Base-by-base conservation (phyloP, 35 echinoderm and acorn worm species). In the Nesometra sesokonis region DNA sequence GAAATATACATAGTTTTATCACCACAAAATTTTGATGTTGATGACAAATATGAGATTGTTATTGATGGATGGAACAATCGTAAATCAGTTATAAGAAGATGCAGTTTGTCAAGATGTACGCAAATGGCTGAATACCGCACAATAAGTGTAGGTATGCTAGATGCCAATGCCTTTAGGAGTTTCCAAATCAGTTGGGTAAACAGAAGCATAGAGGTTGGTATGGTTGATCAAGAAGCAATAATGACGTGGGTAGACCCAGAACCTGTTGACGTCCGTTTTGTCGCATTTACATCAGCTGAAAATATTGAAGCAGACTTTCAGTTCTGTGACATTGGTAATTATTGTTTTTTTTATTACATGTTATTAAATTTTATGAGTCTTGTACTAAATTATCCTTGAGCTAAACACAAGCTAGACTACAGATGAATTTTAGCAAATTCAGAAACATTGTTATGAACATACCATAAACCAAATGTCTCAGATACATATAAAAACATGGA, bases 321-420 rank as follows among this genome's bases (percentile, higher is more conserved):
- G 31, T 85, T 85, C 32, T 85, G 84, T 85, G 82, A 83, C 31
- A 35, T 83, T 38, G 35, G 82, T 83, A 83, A 83, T 13, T 38
- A 0, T 38, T 35, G n/a, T n/a, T 36, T 35, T 83, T 38, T 11
- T 83, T 27, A 67, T 9, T 67, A 67, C 52, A 19, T 67, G 21
- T 67, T 67, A 2, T 67, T 67, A 43, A 13, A 67, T 67, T 43
- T 67, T 17, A 67, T 9, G 38, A 15, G 38, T n/a, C n/a, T n/a
- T n/a, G n/a, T n/a, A n/a, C n/a, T n/a, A n/a, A n/a, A n/a, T n/a
- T n/a, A n/a, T n/a, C n/a, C n/a, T n/a, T n/a, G n/a, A n/a, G n/a
- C n/a, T n/a, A n/a, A n/a, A n/a, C n/a, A n/a, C n/a, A n/a, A n/a
- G n/a, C n/a, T n/a, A n/a, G n/a, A n/a, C n/a, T n/a, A n/a, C n/a